A percentile compares a stretch with the other conserved stretches of the same genome.
Evolutionary conservation across 2,888 invertebrate genomes (phyloP).

Genomic region (Coremacera marginata): DNA sequence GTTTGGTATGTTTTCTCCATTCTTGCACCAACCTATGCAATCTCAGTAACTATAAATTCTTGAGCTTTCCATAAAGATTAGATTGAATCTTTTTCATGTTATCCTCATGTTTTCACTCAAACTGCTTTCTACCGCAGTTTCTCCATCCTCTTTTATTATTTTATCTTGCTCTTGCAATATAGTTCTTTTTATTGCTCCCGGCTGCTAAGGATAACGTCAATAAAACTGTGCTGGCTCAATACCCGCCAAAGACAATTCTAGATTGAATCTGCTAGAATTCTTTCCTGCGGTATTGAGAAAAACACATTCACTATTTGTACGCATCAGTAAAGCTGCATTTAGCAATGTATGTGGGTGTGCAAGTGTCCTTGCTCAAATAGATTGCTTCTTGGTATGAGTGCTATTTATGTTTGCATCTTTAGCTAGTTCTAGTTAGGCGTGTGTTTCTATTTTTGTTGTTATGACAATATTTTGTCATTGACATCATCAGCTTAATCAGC

Average conservation of each 20-base stretch:
- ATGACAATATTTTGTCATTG: neutral
- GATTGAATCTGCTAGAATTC: neutral
- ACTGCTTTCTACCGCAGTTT: neutral
- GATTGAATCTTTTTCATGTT: neutral
- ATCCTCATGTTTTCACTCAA: neutral
- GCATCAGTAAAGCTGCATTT: neutral
- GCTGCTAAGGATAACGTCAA: neutral
- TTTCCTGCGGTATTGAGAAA: neutral
- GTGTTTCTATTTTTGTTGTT: neutral
- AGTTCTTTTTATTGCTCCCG: neutral
- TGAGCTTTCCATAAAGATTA: constrained; percentile 15
- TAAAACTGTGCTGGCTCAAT: neutral
- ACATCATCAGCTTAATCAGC: neutral
- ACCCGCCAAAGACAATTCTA: neutral
- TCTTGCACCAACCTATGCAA: neutral
- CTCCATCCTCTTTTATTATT: neutral
- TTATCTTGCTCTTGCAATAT: neutral
- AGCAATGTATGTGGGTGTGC: constrained; percentile 45
- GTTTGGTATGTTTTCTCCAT: neutral
- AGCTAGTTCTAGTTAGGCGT: neutral
- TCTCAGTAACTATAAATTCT: constrained; percentile 6
- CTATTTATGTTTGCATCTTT: no score
- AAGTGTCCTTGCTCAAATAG: constrained; percentile 47
- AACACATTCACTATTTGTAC: neutral
- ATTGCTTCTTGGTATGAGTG: neutral